phyloP scores from a whole-genome alignment of 1,140 invertebrate genomes.

The Pseudoatta argentina region DNA sequence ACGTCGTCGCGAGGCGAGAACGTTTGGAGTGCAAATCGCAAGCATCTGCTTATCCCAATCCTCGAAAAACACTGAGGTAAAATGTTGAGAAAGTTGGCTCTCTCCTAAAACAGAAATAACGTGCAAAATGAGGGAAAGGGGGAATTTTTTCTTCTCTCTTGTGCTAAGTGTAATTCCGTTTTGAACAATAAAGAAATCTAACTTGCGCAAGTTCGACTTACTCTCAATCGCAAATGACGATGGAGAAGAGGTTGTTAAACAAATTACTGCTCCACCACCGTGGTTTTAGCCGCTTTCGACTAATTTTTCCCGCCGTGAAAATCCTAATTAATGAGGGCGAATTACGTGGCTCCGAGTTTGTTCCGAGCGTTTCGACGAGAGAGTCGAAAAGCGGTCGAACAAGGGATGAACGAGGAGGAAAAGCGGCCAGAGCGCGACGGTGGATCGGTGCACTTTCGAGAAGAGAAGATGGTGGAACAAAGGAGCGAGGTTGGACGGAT shows the following conservation, averaged over 20 bases:
- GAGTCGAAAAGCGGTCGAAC: slow-evolving; percentile 54
- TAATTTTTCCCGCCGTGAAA: slow-evolving; percentile 75
- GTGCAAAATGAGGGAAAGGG: background rate
- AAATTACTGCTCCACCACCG: slow-evolving; percentile 59
- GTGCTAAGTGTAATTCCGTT: background rate
- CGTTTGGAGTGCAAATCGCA: slow-evolving; percentile 28
- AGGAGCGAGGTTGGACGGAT: slow-evolving; percentile 54
- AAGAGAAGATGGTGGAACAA: slow-evolving; percentile 46
- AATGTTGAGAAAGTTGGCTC: background rate
- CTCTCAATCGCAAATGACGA: background rate
- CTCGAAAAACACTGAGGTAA: background rate
- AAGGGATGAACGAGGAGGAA: slow-evolving; percentile 34
- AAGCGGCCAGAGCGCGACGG: slow-evolving; percentile 2
- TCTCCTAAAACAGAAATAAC: background rate
- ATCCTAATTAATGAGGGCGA: slow-evolving; percentile 78
- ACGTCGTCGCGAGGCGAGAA: slow-evolving; percentile 24
- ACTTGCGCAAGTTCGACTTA: slow-evolving; percentile 15
- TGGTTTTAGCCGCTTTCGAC: slow-evolving; percentile 69
- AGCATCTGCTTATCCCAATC: background rate
- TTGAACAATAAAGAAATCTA: background rate
- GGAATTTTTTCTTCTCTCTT: background rate
- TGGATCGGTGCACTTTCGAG: slow-evolving; percentile 49
- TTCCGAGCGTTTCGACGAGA: background rate
- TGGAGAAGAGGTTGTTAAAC: slow-evolving; percentile 49
- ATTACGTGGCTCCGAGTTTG: slow-evolving; percentile 64